Evolutionary conservation across 2,797 vertebrate genomes (phyloP), one percentile per base, ranked within the genome.

Genomic region (Spheniscus humboldti): DNA sequence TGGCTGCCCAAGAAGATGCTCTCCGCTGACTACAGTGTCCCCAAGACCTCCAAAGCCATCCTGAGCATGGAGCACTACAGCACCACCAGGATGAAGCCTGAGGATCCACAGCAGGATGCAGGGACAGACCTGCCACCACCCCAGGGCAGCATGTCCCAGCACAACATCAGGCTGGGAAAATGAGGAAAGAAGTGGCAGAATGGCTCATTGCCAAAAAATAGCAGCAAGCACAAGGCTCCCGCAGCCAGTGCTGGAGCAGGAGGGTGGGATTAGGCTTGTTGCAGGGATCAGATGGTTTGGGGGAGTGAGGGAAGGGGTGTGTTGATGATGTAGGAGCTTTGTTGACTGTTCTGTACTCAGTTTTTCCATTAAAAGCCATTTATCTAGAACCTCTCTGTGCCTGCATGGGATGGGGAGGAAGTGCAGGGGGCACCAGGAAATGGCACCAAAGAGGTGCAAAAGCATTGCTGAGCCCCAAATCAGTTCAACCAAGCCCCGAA

Each of bases 111-210:
- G 19, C 37, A 71, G 31, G 47, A 53, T 43, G 25, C 1, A 0
- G 47, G 16, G 37, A 53, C 19, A 43, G 13, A 22, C 7, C 27
- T 55, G n/a, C n/a, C 9, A 27, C 18, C 59, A 37, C 22, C 25
- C 37, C 25, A 22, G 31, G 33, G 14, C 11, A 69, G 4, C 10
- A 1, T 10, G 23, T 53, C 27, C 55, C 37, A 50, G 27, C 12
- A n/a, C 0, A 0, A 30, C 25, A 48, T 17, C 31, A 43, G 31
- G 13, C 41, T 50, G 43, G 13, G 41, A 31, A 73, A 73, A 4
- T 0, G 1, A 35, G 18, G 23, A 27, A 41, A 35, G 11, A 50
- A 64, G 31, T 2, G 1, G 18, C 31, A 5, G 37, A 30, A 22
- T 18, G 22, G 18, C 14, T 73, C 30, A 41, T 31, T 35, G 11